A percentile compares a stretch with the other conserved stretches of the same genome.
Conservation (phyloP, 2,888 invertebrate genomes). For the Esperia sulphurella region DNA sequence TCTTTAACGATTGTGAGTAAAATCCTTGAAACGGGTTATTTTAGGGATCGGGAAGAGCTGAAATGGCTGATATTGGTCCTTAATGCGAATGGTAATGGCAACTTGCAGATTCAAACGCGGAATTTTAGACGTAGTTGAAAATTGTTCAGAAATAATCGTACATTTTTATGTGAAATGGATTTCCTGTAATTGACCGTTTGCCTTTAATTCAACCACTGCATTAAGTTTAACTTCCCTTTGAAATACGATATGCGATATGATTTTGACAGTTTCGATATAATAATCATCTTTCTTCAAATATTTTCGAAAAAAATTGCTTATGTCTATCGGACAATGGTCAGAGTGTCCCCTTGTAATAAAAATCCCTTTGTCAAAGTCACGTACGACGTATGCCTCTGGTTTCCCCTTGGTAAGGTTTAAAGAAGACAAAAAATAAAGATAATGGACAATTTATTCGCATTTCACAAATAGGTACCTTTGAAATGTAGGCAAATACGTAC, state of each 20-base stretch:
- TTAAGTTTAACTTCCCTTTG: too few species aligned
- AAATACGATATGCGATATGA: too few species aligned
- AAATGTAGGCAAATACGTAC: too few species aligned
- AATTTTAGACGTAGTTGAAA: slow-evolving; percentile 9
- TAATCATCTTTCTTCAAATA: background rate
- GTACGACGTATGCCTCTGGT: background rate
- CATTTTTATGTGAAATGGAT: slow-evolving; percentile 6
- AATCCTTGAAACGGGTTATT: slow-evolving; percentile 12
- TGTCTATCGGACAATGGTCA: slow-evolving; percentile 7
- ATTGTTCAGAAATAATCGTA: slow-evolving; percentile 14
- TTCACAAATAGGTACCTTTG: too few species aligned
- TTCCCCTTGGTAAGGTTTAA: too few species aligned
- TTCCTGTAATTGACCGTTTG: slow-evolving; percentile 2
- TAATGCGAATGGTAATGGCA: slow-evolving; percentile 11
- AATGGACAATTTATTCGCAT: too few species aligned
- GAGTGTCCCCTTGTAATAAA: background rate
- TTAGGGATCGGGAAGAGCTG: slow-evolving; percentile 7
- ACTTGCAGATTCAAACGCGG: slow-evolving; percentile 6
- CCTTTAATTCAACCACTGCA: too few species aligned
- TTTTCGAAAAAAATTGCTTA: background rate
- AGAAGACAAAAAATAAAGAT: too few species aligned
- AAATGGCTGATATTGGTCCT: slow-evolving; percentile 12
- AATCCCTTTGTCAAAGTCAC: slow-evolving; percentile 8
- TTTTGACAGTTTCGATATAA: too few species aligned
- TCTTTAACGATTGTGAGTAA: slow-evolving; percentile 5